Percentiles rank a stretch among this genome's conserved stretches.
phyloP scores from a whole-genome alignment of 2,113 vertebrate species.

The Callospermophilus lateralis region DNA sequence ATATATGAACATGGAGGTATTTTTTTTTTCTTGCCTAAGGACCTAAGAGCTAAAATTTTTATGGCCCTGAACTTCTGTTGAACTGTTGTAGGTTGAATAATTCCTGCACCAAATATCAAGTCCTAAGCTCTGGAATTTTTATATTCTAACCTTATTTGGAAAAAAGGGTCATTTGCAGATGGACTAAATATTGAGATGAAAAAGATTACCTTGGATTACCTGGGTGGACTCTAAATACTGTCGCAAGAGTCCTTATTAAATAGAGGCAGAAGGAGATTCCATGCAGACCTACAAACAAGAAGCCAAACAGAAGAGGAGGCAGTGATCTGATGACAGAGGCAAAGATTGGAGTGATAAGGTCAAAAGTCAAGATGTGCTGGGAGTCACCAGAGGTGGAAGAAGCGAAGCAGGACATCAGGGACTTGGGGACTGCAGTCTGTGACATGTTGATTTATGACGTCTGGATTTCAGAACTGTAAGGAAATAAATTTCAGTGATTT shows the following conservation, averaged over 20 bases:
- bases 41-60: neutral
- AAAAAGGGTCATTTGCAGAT: neutral
- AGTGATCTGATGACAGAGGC: neutral
- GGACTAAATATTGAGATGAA: neutral
- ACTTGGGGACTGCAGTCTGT: neutral
- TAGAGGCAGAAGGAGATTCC: neutral
- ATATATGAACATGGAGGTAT: neutral
- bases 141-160: neutral
- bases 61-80: neutral
- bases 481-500: neutral
- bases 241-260: neutral
- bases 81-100: neutral
- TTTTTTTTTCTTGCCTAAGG: neutral
- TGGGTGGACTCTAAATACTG: no score
- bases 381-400: no score
- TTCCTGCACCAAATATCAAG: neutral
- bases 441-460: neutral
- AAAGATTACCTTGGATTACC: neutral
- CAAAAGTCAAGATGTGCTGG: neutral
- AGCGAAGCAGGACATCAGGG: neutral
- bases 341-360: accelerated
- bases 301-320: neutral
- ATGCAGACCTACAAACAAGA: neutral
- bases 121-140: neutral
- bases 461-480: neutral